Evolutionary conservation across 2,888 invertebrate genomes (phyloP), one percentile per base, ranked within the genome.

Genomic region (Itoplectis maculator): DNA sequence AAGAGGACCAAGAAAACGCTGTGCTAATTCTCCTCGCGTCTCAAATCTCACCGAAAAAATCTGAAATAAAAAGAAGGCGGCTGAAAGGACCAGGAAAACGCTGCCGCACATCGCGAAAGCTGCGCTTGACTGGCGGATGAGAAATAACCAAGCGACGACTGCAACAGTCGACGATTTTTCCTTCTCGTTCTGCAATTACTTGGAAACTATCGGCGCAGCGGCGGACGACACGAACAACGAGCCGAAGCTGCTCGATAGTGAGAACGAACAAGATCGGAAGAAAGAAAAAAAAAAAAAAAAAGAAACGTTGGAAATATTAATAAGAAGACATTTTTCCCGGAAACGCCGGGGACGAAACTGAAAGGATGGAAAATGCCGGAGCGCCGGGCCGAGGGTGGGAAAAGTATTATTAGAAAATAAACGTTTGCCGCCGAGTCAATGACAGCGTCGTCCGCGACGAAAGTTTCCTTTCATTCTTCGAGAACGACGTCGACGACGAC

Each of bases 391-490:
- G 59, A 15, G 59, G 15, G 35, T 37, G n/a, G n/a, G n/a, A 15
- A 37, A 61, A 61, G 59, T 61, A 61, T 61, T 66, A 66, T 66
- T 66, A 47, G 66, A 66, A 66, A 66, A 66, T 66, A 66, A 66
- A 66, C 47, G 66, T 66, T 66, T 47, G 47, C 45, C 66, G 66
- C 29, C 56, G 29, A 66, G 65, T 80, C 70, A 70, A 70, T 80
- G 80, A 76, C 70, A 66, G 65, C 11, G 20, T 23, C 40, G 20
- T 23, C 40, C 56, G 65, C 75, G 75, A 80, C 56, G 54, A 75
- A 54, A 68, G 47, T 61, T 65, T 80, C 80, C 35, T 70, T 76
- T 75, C 65, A 75, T 49, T 65, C 47, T n/a, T n/a, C 40, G 40
- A 70, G 70, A 66, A 42, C 13, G 18, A n/a, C 45, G n/a, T n/a